Percentiles rank a stretch among this genome's conserved stretches.
These are phyloP conservation scores for Gallinago jamesoni DNA, from an alignment of 2,113 vertebrate species.

Conservation along the genomic window DNA sequence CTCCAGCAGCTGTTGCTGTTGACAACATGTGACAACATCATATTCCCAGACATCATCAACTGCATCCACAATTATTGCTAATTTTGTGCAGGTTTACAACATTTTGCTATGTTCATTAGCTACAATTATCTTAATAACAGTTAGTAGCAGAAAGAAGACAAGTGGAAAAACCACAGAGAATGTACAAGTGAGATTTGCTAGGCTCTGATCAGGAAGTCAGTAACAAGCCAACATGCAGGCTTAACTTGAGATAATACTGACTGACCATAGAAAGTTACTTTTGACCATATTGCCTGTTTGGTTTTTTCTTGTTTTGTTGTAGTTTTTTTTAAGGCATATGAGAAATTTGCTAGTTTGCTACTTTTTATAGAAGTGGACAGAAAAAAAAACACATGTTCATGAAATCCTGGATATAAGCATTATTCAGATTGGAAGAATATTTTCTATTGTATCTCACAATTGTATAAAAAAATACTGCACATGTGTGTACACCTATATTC, in stretches of 20 bases:
- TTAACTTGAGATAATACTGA: neutral
- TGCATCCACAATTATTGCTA: neutral
- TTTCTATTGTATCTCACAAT: neutral
- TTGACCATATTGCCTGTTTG: neutral
- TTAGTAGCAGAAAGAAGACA: neutral
- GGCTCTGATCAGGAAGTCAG: neutral
- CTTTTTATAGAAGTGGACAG: neutral
- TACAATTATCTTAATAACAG: neutral
- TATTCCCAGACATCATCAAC: neutral
- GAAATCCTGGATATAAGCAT: neutral
- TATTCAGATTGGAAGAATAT: neutral
- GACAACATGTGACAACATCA: neutral
- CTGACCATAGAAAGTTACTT: neutral
- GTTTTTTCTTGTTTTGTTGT: neutral
- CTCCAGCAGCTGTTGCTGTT: conserved; percentile 8
- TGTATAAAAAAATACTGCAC: neutral
- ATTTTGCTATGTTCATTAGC: neutral
- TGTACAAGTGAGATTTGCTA: neutral
- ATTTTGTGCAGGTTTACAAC: neutral
- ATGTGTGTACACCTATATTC: neutral
- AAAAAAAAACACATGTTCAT: neutral
- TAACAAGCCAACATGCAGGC: neutral
- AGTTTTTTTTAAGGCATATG: neutral
- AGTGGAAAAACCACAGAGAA: neutral
- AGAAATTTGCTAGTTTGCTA: neutral